Percentiles rank a stretch among this genome's conserved stretches.
phyloP scores from a whole-genome alignment of 2,113 vertebrate genomes.

The Pelecanoides urinatrix region DNA sequence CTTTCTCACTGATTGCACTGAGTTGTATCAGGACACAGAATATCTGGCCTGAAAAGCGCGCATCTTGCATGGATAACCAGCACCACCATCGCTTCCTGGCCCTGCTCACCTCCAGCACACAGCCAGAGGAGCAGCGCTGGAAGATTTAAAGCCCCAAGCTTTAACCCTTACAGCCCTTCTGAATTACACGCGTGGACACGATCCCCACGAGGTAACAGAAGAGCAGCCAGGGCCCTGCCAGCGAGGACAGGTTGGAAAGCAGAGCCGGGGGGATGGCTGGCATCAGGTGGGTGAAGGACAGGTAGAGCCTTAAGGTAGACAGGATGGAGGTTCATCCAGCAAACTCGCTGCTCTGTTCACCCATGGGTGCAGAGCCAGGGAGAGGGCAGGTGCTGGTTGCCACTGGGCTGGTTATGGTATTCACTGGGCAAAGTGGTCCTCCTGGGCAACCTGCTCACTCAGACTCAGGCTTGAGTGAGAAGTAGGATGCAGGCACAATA shows the following conservation, averaged over 20 bases:
- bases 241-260: fast-evolving
- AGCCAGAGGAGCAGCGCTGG: background rate
- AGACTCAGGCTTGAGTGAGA: background rate
- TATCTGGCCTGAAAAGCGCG: background rate
- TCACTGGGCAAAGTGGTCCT: background rate
- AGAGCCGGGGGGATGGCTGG: background rate
- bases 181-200: background rate
- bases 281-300: background rate
- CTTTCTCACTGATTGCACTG: background rate
- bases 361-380: background rate
- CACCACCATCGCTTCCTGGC: background rate
- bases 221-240: background rate
- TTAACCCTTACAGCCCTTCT: background rate
- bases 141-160: background rate
- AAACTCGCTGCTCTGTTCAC: background rate
- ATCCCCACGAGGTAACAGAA: background rate
- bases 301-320: background rate
- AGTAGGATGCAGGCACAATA: background rate
- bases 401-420: background rate
- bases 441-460: too few relatives aligned
- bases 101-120: background rate
- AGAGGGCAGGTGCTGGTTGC: background rate
- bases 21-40: background rate
- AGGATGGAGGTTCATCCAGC: background rate
- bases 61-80: background rate